These are phyloP conservation scores for Propithecus perrieri DNA, from an alignment of 2,797 vertebrate species.

Conservation along the genomic window DNA sequence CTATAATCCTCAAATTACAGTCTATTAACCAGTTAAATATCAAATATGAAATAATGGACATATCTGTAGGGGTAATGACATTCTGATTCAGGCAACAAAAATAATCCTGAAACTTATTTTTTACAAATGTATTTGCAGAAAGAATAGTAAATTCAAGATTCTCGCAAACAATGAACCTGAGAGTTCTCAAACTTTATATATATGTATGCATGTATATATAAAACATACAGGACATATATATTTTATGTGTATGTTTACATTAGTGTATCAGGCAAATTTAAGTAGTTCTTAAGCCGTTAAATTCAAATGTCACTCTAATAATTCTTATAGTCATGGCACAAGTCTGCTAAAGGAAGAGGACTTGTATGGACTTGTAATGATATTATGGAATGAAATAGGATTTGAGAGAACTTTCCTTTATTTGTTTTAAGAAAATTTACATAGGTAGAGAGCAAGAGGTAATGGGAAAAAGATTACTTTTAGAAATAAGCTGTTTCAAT, in stretches of 20 bases:
- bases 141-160: background rate
- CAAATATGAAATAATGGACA: background rate
- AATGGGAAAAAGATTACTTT: background rate
- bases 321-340: background rate
- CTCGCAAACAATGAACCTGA: background rate
- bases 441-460: background rate
- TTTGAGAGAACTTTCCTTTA: background rate
- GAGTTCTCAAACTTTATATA: background rate
- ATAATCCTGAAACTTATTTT: background rate
- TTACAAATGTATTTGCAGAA: background rate
- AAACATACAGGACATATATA: no score
- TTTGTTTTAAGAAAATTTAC: background rate
- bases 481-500: background rate
- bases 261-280: background rate
- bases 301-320: background rate
- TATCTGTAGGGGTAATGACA: background rate
- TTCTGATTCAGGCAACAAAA: background rate
- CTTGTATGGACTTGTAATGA: background rate
- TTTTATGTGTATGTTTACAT: background rate
- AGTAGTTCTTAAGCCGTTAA: background rate
- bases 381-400: background rate
- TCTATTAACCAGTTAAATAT: background rate
- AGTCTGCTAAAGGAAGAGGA: background rate
- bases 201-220: background rate
- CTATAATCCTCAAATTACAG: background rate